Percentiles rank a stretch among this genome's conserved stretches.
phyloP scores from a whole-genome alignment of 2,113 vertebrate species.

The Pan paniscus region DNA sequence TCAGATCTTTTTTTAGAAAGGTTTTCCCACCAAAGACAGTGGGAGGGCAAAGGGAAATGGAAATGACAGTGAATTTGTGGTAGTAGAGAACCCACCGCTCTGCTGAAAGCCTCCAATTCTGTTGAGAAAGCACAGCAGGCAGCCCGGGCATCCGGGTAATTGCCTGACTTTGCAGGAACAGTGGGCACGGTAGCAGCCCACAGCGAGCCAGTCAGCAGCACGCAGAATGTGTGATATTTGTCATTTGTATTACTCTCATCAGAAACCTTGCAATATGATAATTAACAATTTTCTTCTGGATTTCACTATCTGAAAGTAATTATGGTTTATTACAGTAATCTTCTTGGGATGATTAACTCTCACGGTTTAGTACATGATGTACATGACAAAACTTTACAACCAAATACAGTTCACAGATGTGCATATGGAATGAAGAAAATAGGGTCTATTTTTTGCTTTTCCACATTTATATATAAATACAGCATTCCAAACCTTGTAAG shows the following conservation, averaged over 20 bases:
- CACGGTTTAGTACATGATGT: slow-evolving; percentile 54
- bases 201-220: neutral
- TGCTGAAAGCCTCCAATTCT: slow-evolving; percentile 5
- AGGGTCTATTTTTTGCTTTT: slow-evolving; percentile 37
- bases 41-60: neutral
- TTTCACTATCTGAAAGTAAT: slow-evolving; percentile 80
- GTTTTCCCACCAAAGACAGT: neutral
- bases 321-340: slow-evolving; percentile 73
- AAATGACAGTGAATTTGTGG: slow-evolving; percentile 22
- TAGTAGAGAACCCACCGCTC: neutral
- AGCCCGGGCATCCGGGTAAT: neutral
- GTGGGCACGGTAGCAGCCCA: neutral
- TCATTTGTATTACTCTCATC: slow-evolving; percentile 69
- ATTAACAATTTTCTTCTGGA: slow-evolving; percentile 78
- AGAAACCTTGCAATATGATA: slow-evolving; percentile 73
- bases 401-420: slow-evolving; percentile 68
- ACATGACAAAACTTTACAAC: slow-evolving; percentile 74
- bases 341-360: slow-evolving; percentile 76
- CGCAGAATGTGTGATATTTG: slow-evolving; percentile 45
- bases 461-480: slow-evolving; percentile 69
- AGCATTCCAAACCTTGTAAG: slow-evolving; percentile 93
- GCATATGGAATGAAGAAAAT: slow-evolving; percentile 51
- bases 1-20: neutral
- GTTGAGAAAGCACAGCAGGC: accelerated
- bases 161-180: slow-evolving; percentile 40